Conservation (phyloP, 2,888 invertebrate species). For the Chrysolina americana region DNA sequence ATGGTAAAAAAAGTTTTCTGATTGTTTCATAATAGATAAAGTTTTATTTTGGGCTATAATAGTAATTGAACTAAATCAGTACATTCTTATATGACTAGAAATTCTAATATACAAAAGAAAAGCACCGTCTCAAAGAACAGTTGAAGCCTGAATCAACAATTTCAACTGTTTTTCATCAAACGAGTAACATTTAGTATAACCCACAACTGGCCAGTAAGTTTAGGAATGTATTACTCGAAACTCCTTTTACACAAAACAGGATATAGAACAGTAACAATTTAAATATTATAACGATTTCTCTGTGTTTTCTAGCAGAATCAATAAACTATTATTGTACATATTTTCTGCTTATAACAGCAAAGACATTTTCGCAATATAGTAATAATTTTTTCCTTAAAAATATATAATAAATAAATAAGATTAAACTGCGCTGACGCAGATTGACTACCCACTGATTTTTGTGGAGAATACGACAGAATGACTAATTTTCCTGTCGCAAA, state of each 20-base stretch:
- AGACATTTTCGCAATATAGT: constrained; percentile 39
- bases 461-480: constrained; percentile 55
- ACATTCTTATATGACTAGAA: constrained; percentile 69
- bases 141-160: constrained; percentile 4
- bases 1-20: neutral
- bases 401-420: constrained; percentile 58
- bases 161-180: constrained; percentile 29
- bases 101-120: constrained; percentile 62
- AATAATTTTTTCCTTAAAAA: constrained; percentile 36
- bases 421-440: constrained; percentile 59
- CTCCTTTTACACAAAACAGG: constrained; percentile 46
- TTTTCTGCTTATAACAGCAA: constrained; percentile 36
- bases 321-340: constrained; percentile 29
- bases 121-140: constrained; percentile 40
- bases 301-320: constrained; percentile 31
- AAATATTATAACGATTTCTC: constrained; percentile 33
- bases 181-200: constrained; percentile 48
- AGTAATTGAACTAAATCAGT: constrained; percentile 64
- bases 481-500: constrained; percentile 59
- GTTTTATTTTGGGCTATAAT: constrained; percentile 63
- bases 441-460: constrained; percentile 56
- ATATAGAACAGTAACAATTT: constrained; percentile 50
- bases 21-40: constrained; percentile 59
- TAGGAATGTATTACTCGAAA: constrained; percentile 54
- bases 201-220: constrained; percentile 54